Percentiles rank a stretch among this genome's conserved stretches.
These are phyloP conservation scores for Linepithema humile DNA, from an alignment of 1,140 invertebrate genomes.

Conservation along the genomic window DNA sequence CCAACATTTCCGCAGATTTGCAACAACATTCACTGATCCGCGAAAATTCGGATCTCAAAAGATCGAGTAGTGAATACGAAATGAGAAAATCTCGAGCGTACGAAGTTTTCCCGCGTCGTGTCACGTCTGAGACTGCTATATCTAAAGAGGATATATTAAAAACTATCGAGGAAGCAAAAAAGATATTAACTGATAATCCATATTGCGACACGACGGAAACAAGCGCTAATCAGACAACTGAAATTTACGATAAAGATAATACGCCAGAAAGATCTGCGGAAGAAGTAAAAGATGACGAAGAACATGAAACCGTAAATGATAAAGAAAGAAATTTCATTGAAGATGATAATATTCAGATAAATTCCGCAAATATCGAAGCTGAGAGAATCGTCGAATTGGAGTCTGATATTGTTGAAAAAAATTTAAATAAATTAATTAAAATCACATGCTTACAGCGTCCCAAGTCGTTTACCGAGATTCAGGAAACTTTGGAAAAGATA, in stretches of 20 bases:
- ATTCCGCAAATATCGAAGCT: background rate
- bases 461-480: slow-evolving; percentile 53
- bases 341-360: background rate
- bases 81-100: background rate
- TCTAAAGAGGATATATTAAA: slow-evolving; percentile 34
- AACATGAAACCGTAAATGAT: background rate
- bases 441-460: slow-evolving; percentile 31
- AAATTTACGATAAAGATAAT: background rate
- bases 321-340: background rate
- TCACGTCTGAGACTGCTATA: slow-evolving; percentile 6
- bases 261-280: background rate
- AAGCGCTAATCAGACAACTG: background rate
- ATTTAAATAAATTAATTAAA: slow-evolving; percentile 56
- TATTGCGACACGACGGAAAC: background rate
- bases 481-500: slow-evolving; percentile 67
- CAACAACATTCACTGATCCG: background rate
- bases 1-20: background rate
- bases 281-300: background rate
- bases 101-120: background rate
- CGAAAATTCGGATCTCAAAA: background rate
- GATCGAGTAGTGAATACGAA: background rate
- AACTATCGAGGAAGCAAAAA: slow-evolving; percentile 33
- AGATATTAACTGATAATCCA: slow-evolving; percentile 11
- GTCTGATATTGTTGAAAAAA: background rate
- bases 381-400: background rate